Evolutionary conservation across 2,113 vertebrate genomes (phyloP).

Genomic region (Trogon melanurus): DNA sequence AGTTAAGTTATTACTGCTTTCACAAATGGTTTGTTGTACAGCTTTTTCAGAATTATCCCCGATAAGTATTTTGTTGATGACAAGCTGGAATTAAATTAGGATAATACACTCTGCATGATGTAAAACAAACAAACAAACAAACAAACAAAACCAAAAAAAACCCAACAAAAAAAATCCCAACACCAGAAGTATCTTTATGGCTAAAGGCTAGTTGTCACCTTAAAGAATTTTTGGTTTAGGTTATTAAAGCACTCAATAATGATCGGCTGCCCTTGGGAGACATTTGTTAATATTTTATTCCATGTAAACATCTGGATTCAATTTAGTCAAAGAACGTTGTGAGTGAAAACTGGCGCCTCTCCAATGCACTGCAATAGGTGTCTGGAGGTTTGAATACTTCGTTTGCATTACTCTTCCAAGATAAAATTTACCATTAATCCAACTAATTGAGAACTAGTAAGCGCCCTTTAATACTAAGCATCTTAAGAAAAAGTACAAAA

Average conservation of each 20-base stretch:
- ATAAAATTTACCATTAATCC: conserved; percentile 41
- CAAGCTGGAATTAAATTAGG: conserved; percentile 52
- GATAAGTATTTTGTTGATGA: conserved; percentile 42
- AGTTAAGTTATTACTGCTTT: conserved; percentile 28
- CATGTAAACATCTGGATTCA: conserved; percentile 75
- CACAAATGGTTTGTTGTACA: conserved; percentile 34
- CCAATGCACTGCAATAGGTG: conserved; percentile 37
- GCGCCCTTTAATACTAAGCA: background rate
- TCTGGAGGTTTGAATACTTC: conserved; percentile 20
- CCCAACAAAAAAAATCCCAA: too few relatives aligned
- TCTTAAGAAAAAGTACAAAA: background rate
- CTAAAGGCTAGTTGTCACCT: conserved; percentile 40
- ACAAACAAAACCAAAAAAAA: background rate
- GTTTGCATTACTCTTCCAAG: conserved; percentile 21
- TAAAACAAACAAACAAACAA: conserved; percentile 8
- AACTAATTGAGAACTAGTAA: background rate
- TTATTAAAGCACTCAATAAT: conserved; percentile 69
- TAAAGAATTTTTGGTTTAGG: conserved; percentile 48
- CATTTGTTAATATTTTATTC: conserved; percentile 71
- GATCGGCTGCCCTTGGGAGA: conserved; percentile 46
- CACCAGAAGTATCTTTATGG: conserved; percentile 1
- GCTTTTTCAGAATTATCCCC: conserved; percentile 40
- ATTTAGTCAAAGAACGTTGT: conserved; percentile 56
- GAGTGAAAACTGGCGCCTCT: conserved; percentile 47
- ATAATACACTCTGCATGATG: conserved; percentile 20